Evolutionary conservation across 1,140 invertebrate species (phyloP).

Genomic region (Conopomorpha cramerella): DNA sequence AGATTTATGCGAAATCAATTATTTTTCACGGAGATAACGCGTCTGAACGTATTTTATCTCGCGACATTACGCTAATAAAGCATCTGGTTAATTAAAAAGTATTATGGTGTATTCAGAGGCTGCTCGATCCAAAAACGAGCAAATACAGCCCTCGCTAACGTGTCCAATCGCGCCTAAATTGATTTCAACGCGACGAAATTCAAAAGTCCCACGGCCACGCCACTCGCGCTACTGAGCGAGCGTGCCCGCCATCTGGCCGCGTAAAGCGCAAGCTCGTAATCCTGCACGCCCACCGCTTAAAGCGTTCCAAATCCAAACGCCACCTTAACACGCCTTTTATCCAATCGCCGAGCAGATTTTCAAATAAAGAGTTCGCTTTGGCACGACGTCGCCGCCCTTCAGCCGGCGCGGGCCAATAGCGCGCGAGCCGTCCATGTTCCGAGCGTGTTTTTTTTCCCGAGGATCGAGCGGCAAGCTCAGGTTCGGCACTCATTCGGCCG

Average conservation of each 20-base stretch:
- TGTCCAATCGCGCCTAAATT: conserved; percentile 43
- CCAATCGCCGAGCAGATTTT: conserved; percentile 21
- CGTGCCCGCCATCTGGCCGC: conserved; percentile 25
- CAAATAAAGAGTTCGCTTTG: conserved; percentile 21
- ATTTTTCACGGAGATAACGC: conserved; percentile 18
- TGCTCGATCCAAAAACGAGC: conserved; percentile 12
- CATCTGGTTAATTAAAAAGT: conserved; percentile 50
- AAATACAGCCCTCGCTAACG: conserved; percentile 20
- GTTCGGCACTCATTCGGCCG: conserved; percentile 37
- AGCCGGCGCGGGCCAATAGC: conserved; percentile 22
- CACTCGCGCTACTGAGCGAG: conserved; percentile 12
- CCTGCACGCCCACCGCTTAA: conserved; percentile 36
- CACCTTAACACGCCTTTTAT: conserved; percentile 16
- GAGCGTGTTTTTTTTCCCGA: conserved; percentile 25
- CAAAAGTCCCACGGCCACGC: conserved; percentile 16
- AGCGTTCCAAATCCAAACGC: conserved; percentile 44
- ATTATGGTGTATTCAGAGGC: conserved; percentile 15
- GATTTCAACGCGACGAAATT: conserved; percentile 36
- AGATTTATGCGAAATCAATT: conserved; percentile 24
- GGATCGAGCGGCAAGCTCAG: conserved; percentile 13
- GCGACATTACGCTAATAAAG: conserved; percentile 51
- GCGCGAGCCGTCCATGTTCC: conserved; percentile 25
- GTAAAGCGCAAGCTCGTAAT: conserved; percentile 29
- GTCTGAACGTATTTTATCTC: conserved; percentile 27
- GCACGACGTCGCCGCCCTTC: conserved; percentile 19